Percentiles rank a stretch among this genome's conserved stretches.
Evolutionary conservation across 2,797 vertebrate genomes (phyloP).

Genomic region (Myripristis murdjan): DNA sequence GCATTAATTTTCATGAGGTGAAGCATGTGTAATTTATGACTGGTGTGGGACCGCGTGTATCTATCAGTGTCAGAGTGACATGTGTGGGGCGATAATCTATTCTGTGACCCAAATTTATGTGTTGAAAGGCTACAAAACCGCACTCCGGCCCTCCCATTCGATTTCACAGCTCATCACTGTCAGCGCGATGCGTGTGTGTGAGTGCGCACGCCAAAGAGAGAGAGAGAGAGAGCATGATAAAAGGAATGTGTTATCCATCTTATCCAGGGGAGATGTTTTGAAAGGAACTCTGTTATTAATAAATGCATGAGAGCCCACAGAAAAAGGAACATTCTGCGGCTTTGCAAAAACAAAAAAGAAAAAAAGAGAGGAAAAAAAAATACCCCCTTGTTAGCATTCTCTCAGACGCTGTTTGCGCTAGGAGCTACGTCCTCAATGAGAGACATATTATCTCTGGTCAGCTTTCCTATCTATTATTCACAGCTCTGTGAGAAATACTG

Average conservation of each 20-base stretch:
- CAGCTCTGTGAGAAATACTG: slow-evolving; percentile 77
- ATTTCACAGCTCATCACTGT: slow-evolving; percentile 84
- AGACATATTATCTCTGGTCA: slow-evolving; percentile 78
- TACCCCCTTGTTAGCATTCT: slow-evolving; percentile 75
- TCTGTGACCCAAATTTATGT: slow-evolving; percentile 82
- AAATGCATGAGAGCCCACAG: slow-evolving; percentile 82
- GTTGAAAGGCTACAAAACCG: slow-evolving; percentile 76
- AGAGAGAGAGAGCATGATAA: slow-evolving; percentile 68
- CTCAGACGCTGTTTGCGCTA: slow-evolving; percentile 59
- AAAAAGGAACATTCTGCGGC: slow-evolving; percentile 76
- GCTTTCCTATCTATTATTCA: slow-evolving; percentile 83
- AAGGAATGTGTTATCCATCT: slow-evolving; percentile 81
- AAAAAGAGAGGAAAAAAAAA: slow-evolving; percentile 4
- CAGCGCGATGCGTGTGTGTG: slow-evolving; percentile 52
- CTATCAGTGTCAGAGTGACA: slow-evolving; percentile 76
- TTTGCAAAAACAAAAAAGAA: slow-evolving; percentile 73
- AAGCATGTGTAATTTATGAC: slow-evolving; percentile 72
- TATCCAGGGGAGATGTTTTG: slow-evolving; percentile 82
- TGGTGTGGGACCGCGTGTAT: slow-evolving; percentile 61
- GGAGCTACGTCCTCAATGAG: slow-evolving; percentile 73
- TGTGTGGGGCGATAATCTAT: slow-evolving; percentile 79
- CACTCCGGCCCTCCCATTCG: slow-evolving; percentile 71
- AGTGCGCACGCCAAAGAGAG: not conserved
- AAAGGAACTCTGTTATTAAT: slow-evolving; percentile 83
- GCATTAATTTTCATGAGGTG: slow-evolving; percentile 64